A percentile compares a stretch with the other conserved stretches of the same genome.
phyloP scores from a whole-genome alignment of 2,113 vertebrate species.

The Equus przewalskii region DNA sequence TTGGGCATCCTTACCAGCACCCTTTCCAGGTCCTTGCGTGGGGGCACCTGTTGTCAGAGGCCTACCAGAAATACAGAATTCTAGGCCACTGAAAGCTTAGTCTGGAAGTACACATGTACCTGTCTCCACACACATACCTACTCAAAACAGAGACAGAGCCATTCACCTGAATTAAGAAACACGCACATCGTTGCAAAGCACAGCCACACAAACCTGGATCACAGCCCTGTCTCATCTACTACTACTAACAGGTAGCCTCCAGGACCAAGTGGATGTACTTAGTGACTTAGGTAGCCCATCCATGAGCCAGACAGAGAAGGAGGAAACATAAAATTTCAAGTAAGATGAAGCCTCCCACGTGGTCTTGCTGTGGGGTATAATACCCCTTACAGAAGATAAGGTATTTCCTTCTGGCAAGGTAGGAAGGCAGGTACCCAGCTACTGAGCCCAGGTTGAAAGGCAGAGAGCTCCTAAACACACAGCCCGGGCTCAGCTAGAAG shows the following conservation, averaged over 20 bases:
- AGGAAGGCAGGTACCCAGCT: not conserved
- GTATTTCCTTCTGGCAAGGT: not conserved
- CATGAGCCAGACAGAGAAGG: not conserved
- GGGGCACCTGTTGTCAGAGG: not conserved
- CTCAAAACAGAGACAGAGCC: not conserved
- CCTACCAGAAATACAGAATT: not conserved
- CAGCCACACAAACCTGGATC: not conserved
- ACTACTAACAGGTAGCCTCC: not conserved
- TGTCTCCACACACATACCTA: not conserved
- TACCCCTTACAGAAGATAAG: not conserved
- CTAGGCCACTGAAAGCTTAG: not conserved
- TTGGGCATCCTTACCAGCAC: not conserved
- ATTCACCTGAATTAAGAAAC: not conserved
- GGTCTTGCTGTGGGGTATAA: not conserved
- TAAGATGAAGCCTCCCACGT: not conserved
- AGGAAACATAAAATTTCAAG: not conserved
- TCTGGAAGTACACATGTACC: not conserved
- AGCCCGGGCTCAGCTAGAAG: not conserved
- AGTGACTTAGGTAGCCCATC: not conserved
- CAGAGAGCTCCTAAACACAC: not conserved
- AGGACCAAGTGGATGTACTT: not conserved
- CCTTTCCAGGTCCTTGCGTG: not conserved
- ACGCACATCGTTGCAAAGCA: not conserved
- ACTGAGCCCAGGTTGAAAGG: not conserved
- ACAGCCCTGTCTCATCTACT: not conserved